Conservation (phyloP, 1,140 invertebrate genomes). For the Drosophila busckii region DNA sequence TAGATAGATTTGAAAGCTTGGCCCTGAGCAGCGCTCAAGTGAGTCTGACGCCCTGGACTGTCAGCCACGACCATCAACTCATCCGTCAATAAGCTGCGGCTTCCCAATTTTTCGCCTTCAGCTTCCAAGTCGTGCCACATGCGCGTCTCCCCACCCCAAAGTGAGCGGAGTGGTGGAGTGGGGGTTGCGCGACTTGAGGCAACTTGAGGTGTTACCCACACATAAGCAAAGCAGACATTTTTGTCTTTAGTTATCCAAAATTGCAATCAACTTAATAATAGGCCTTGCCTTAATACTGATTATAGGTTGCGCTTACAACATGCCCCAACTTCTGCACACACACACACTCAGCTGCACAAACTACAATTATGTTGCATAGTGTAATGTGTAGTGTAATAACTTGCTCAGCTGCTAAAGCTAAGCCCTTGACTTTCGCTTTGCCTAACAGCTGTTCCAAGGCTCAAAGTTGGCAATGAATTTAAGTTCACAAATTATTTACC, state of each 20-base stretch:
- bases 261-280: conserved; percentile 69
- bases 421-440: conserved; percentile 25
- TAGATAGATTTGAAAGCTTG: conserved; percentile 2
- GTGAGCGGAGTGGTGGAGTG: too few relatives aligned
- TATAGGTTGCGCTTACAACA: conserved; percentile 39
- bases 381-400: neutral
- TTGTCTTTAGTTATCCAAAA: conserved; percentile 53
- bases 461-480: too few relatives aligned
- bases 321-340: conserved; percentile 19
- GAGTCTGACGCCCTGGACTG: too few relatives aligned
- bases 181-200: neutral
- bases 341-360: conserved; percentile 43
- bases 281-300: conserved; percentile 55
- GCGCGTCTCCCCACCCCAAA: conserved; percentile 22
- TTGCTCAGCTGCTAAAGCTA: neutral
- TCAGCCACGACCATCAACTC: conserved; percentile 60
- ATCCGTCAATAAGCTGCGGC: conserved; percentile 38
- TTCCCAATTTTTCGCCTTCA: too few relatives aligned
- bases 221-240: conserved; percentile 22
- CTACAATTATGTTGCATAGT: conserved; percentile 41
- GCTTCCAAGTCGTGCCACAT: conserved; percentile 43
- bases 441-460: neutral
- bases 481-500: too few relatives aligned
- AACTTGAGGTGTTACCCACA: conserved; percentile 52
- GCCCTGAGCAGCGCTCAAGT: too few relatives aligned